These are phyloP conservation scores for Podocnemis expansa DNA, from an alignment of 2,113 vertebrate species.

Conservation along the genomic window DNA sequence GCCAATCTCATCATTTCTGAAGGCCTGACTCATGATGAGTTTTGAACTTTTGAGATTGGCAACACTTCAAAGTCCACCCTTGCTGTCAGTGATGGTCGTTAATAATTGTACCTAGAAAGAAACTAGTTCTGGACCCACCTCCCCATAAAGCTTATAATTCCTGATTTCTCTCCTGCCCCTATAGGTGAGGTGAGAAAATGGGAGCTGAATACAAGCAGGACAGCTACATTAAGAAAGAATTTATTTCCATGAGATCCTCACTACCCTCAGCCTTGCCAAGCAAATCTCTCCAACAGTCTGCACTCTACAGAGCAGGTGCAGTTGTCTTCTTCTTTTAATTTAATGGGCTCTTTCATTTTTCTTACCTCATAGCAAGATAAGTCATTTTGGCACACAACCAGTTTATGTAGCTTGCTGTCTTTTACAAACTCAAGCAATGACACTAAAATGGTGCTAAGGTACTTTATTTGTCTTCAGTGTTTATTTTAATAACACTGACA, in stretches of 20 bases:
- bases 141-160: background rate
- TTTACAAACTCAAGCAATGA: background rate
- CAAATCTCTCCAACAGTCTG: background rate
- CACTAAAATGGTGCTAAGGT: background rate
- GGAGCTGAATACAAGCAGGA: background rate
- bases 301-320: background rate
- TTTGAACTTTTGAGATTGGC: background rate
- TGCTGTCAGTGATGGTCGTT: background rate
- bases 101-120: background rate
- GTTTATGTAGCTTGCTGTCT: background rate
- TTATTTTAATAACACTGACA: background rate
- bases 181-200: background rate
- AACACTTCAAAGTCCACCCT: background rate
- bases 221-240: background rate
- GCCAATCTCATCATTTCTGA: background rate
- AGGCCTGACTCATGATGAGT: background rate
- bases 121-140: background rate
- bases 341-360: background rate
- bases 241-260: background rate
- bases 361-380: background rate
- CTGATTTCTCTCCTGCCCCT: background rate
- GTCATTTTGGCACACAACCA: fast-evolving
- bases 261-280: background rate
- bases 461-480: background rate
- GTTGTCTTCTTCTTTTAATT: background rate